Evolutionary conservation across 2,113 vertebrate genomes (phyloP).

Genomic region (Cathartes aura): DNA sequence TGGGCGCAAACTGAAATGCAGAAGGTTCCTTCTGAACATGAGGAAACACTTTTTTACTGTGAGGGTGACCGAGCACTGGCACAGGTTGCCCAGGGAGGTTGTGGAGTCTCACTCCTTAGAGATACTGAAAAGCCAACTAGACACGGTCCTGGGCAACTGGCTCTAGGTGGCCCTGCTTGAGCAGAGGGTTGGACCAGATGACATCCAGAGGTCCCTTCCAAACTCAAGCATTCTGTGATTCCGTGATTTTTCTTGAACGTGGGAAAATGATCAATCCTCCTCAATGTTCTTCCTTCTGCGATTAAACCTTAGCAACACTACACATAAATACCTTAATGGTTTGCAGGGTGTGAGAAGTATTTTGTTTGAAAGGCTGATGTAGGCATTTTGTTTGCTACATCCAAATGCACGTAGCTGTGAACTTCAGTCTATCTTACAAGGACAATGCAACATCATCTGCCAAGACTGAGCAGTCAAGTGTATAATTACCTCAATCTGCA

Average conservation of each 20-base stretch:
- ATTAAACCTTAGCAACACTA: background rate
- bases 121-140: background rate
- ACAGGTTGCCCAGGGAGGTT: background rate
- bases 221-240: background rate
- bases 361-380: background rate
- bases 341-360: background rate
- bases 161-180: background rate
- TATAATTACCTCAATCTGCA: background rate
- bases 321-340: background rate
- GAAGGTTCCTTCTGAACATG: background rate
- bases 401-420: background rate
- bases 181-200: background rate
- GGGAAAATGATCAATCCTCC: background rate
- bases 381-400: background rate
- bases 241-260: background rate
- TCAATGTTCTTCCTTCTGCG: background rate
- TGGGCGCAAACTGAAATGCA: background rate
- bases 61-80: background rate
- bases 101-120: background rate
- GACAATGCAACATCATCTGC: background rate
- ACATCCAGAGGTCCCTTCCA: background rate
- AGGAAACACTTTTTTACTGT: background rate
- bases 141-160: too few species aligned
- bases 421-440: background rate
- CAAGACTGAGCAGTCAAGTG: background rate